phyloP scores from a whole-genome alignment of 2,113 vertebrate genomes.

The Trichechus manatus region DNA sequence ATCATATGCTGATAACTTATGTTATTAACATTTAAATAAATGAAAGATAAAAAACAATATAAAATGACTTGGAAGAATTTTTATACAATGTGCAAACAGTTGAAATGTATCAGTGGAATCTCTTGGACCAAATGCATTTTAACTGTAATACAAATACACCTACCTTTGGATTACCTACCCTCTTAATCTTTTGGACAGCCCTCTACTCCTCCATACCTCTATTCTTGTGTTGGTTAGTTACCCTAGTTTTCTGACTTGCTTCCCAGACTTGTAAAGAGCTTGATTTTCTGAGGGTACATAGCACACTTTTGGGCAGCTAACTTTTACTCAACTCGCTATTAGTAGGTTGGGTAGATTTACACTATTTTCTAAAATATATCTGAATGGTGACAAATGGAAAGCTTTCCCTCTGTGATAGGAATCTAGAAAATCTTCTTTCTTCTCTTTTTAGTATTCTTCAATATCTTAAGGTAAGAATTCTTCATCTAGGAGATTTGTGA shows the following conservation, averaged over 20 bases:
- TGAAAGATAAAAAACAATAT: constrained; percentile 72
- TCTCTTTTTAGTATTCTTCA: neutral
- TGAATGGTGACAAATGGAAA: neutral
- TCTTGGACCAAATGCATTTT: neutral
- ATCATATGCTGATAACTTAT: constrained; percentile 57
- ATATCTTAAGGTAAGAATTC: neutral
- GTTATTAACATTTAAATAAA: constrained; percentile 77
- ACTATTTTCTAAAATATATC: neutral
- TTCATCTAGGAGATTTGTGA: neutral
- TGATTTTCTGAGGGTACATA: constrained; percentile 11
- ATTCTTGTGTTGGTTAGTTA: neutral
- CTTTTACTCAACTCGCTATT: neutral
- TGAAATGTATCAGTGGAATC: neutral
- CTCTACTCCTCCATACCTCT: neutral
- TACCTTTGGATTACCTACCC: neutral
- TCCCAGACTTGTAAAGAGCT: neutral
- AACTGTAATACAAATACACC: neutral
- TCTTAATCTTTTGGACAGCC: neutral
- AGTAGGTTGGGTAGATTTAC: neutral
- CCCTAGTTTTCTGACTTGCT: neutral
- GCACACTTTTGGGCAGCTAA: neutral
- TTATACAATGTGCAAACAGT: neutral
- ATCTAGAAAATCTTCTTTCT: constrained; percentile 6
- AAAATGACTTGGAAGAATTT: constrained; percentile 73
- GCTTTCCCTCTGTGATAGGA: neutral